phyloP scores from a whole-genome alignment of 2,888 invertebrate genomes.

The Sceliomorpha sp. region DNA sequence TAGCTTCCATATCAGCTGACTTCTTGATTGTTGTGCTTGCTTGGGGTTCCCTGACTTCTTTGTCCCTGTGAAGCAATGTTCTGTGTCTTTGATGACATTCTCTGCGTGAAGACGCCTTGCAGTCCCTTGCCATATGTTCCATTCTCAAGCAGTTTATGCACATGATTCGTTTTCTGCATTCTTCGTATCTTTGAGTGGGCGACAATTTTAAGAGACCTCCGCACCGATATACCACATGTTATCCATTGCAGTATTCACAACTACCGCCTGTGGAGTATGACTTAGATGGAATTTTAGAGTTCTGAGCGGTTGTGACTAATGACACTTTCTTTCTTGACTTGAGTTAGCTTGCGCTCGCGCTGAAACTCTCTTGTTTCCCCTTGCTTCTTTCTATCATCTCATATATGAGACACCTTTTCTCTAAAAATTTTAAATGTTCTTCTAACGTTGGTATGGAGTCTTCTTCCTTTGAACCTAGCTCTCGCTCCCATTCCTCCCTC shows the following conservation, averaged over 20 bases:
- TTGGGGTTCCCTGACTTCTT: not conserved
- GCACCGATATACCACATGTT: slow-evolving; percentile 3
- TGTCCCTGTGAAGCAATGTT: slow-evolving; percentile 9
- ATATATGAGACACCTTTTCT: slow-evolving; percentile 4
- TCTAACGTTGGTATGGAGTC: not conserved
- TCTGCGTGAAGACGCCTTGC: slow-evolving; percentile 19
- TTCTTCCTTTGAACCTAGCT: not conserved
- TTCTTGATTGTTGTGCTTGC: not conserved
- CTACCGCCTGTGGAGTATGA: not conserved
- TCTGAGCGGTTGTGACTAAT: not conserved
- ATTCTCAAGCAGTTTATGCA: slow-evolving; percentile 14
- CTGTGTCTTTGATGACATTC: slow-evolving; percentile 15
- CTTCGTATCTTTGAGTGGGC: not conserved
- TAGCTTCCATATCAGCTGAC: not conserved
- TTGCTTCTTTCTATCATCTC: slow-evolving; percentile 12
- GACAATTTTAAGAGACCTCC: slow-evolving; percentile 1
- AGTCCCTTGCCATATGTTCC: slow-evolving; percentile 2
- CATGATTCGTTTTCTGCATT: not conserved
- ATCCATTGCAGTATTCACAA: slow-evolving; percentile 2
- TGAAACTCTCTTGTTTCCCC: not conserved
- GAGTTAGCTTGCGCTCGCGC: not conserved
- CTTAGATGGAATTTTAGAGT: not conserved
- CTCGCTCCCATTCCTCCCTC: slow-evolving; percentile 20
- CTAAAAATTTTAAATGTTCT: slow-evolving; percentile 4
- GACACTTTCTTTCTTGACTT: not conserved